These are phyloP conservation scores for Drosophila funebris DNA, from an alignment of 1,140 invertebrate genomes.

Conservation along the genomic window DNA sequence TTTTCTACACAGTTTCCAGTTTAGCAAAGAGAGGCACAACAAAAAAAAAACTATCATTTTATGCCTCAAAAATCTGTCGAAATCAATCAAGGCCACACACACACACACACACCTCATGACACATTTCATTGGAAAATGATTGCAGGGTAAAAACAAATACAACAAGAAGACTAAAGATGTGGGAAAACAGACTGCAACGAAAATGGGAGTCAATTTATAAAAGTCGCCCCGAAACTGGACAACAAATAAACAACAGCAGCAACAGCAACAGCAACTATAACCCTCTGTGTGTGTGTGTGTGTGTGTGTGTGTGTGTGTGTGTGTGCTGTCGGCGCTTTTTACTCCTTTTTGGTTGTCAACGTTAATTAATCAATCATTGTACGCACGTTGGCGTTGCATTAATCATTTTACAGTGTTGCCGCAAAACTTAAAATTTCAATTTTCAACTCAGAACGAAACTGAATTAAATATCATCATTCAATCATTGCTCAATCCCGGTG, in stretches of 20 bases:
- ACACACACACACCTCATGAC: conserved; percentile 38
- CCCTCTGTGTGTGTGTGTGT: conserved; percentile 18
- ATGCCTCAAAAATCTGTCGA: conserved; percentile 31
- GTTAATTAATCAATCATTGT: conserved; percentile 82
- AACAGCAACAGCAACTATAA: conserved; percentile 7
- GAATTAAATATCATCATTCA: conserved; percentile 28
- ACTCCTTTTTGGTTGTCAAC: conserved; percentile 68
- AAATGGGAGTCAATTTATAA: conserved; percentile 79
- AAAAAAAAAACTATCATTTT: conserved; percentile 8
- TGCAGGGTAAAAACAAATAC: conserved; percentile 54
- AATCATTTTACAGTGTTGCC: conserved; percentile 64
- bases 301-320: conserved; percentile 34
- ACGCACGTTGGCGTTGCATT: conserved; percentile 59
- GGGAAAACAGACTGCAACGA: conserved; percentile 64
- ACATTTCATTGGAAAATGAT: conserved; percentile 78
- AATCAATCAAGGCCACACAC: conserved; percentile 58
- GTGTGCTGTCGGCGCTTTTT: conserved; percentile 57
- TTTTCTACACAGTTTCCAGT: conserved; percentile 27
- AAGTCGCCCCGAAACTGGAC: conserved; percentile 64
- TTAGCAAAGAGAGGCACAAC: not conserved
- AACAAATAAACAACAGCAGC: conserved; percentile 53
- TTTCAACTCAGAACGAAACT: conserved; percentile 15
- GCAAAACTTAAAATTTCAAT: conserved; percentile 49
- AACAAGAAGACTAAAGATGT: conserved; percentile 39
- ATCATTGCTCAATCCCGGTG: conserved; percentile 22